These are phyloP conservation scores for Sylvietta virens DNA, from an alignment of 2,113 vertebrate genomes.

Conservation along the genomic window DNA sequence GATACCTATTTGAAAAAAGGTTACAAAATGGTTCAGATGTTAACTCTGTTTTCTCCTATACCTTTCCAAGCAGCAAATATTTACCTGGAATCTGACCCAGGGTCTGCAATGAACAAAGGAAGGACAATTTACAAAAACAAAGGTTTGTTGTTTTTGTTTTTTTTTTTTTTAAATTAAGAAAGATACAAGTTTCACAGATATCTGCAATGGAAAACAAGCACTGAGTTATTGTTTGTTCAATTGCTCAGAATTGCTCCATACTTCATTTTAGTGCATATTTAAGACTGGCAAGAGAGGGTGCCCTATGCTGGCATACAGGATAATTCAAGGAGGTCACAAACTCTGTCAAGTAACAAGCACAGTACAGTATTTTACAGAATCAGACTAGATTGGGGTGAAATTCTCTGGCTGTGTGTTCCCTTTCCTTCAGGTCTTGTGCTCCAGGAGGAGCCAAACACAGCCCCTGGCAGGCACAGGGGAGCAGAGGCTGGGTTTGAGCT, in stretches of 20 bases:
- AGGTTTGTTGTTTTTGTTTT: no score
- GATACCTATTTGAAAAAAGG: not conserved
- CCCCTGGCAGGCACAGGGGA: not conserved
- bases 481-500: not conserved
- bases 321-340: not conserved
- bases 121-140: not conserved
- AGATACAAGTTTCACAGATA: not conserved
- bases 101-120: not conserved
- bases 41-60: not conserved
- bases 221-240: not conserved
- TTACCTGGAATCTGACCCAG: not conserved
- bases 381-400: not conserved
- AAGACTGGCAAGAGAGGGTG: not conserved
- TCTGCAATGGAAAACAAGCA: not conserved
- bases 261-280: not conserved
- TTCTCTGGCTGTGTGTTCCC: fast-evolving
- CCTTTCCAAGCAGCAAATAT: not conserved
- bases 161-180: not conserved
- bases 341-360: not conserved
- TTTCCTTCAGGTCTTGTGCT: not conserved
- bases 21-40: not conserved
- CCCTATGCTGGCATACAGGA: not conserved
- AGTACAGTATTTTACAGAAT: fast-evolving
- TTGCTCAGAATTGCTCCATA: not conserved
- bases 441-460: fast-evolving